These are phyloP conservation scores for Phyllostomus discolor DNA, from an alignment of 2,113 vertebrate species.

Conservation along the genomic window DNA sequence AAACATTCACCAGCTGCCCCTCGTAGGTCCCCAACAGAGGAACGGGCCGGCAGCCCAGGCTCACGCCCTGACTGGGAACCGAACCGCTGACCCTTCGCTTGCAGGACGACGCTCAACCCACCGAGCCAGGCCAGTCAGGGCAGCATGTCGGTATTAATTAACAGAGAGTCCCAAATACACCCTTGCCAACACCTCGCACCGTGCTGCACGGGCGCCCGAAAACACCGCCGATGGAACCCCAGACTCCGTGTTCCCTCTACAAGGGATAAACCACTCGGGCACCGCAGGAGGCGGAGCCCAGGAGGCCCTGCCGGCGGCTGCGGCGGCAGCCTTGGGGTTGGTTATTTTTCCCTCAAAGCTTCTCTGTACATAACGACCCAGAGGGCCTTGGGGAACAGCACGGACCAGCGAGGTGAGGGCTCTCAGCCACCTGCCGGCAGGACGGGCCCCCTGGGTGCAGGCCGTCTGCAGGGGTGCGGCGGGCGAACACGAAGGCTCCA, in stretches of 20 bases:
- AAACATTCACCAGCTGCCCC: no score
- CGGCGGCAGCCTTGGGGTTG: not conserved
- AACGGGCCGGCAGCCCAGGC: no score
- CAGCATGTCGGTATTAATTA: not conserved
- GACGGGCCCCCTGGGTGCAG: not conserved
- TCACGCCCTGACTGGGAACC: no score
- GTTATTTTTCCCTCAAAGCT: not conserved
- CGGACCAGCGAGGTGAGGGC: not conserved
- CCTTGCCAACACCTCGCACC: not conserved
- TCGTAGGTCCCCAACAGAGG: no score
- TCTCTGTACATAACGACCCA: constrained; percentile 53
- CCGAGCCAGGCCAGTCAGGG: no score
- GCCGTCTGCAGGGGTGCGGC: not conserved
- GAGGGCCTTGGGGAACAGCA: not conserved
- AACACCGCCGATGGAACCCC: not conserved
- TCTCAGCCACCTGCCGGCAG: not conserved
- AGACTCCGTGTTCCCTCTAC: not conserved
- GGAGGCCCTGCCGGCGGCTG: not conserved
- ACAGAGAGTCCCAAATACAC: not conserved
- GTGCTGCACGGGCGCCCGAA: not conserved
- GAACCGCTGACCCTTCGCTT: no score
- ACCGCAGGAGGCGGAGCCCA: not conserved
- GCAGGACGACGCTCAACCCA: no score
- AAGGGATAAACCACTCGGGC: not conserved
- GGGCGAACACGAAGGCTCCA: not conserved